Percentiles rank a stretch among this genome's conserved stretches.
Evolutionary conservation across 2,888 invertebrate species (phyloP).

Genomic region (Trachelus tabidus): DNA sequence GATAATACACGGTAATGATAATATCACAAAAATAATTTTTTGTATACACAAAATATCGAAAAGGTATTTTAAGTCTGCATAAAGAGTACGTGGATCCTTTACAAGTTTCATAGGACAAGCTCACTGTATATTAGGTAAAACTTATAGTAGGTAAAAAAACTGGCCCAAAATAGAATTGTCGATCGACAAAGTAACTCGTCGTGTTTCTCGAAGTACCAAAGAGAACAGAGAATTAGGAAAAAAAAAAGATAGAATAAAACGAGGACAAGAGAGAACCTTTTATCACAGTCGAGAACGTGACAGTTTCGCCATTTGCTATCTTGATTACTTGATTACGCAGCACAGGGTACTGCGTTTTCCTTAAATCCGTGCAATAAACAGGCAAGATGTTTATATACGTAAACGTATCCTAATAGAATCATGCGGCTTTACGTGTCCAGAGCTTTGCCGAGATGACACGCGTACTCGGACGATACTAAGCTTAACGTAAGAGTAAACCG

Average conservation of each 20-base stretch:
- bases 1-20: not conserved
- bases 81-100: not conserved
- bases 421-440: not conserved
- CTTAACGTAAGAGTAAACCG: not conserved
- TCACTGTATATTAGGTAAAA: not conserved
- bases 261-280: not conserved
- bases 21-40: not conserved
- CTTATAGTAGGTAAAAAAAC: constrained; percentile 19
- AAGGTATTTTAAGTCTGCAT: not conserved
- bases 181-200: constrained; percentile 23
- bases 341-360: not conserved
- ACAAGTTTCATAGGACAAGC: not conserved
- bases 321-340: not conserved
- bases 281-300: constrained; percentile 44
- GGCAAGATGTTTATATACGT: not conserved
- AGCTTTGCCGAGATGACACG: not conserved
- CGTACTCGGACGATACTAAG: not conserved
- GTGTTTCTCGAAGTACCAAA: constrained; percentile 19
- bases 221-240: constrained; percentile 27
- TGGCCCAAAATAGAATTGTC: constrained; percentile 29
- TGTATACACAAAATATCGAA: not conserved
- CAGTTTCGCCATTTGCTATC: not conserved
- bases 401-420: not conserved
- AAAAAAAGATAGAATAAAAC: not conserved
- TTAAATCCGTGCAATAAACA: not conserved